Base-by-base conservation (phyloP, 2,888 invertebrate genomes). In the Acheta domesticus region DNA sequence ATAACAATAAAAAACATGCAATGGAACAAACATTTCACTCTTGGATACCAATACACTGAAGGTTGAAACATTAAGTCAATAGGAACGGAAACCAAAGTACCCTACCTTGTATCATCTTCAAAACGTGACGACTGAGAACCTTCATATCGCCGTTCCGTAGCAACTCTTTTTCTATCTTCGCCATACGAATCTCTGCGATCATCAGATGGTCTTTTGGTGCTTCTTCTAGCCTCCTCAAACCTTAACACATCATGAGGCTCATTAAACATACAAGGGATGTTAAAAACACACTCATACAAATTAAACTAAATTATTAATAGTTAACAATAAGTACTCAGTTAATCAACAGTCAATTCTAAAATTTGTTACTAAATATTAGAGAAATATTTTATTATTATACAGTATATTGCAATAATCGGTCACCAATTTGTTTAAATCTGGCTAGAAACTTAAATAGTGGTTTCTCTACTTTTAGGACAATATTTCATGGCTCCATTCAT, bases 91-190 rank as follows among this genome's bases (percentile, higher is more conserved):
- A 36, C 36, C 8, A 5, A 21, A 49, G 19, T n/a, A 77, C 21
- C n/a, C 48, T 62, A 80, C 80, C 80, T 78, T 11, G 79, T 21
- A 49, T 48, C 20, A 83, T 82, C 84, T 83, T 91, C 90, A 85
- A 90, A 90, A 75, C 90, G 89, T 50, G 90, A 90, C 81, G 90
- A 89, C 78, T 90, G 89, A 75, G 91, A 90, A 76, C 90, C 88
- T 83, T 90, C 90, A 83, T 89, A 90, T 48, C 84, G 84, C 48
- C 83, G 82, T 49, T 83, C 81, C 76, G 83, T 78, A 78, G 84
- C 84, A 77, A 84, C 82, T 36, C 86, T 83, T 83, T 88, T 88
- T 49, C 87, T 80, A 0, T 84, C 84, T 19, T 84, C 87, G 79
- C 83, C 83, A 80, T 83, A 85, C 11, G 85, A 84, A 14, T 86